Percentiles rank a stretch among this genome's conserved stretches.
Evolutionary conservation across 2,797 vertebrate species (phyloP).

Genomic region (Mormyrus proboscirostris): DNA sequence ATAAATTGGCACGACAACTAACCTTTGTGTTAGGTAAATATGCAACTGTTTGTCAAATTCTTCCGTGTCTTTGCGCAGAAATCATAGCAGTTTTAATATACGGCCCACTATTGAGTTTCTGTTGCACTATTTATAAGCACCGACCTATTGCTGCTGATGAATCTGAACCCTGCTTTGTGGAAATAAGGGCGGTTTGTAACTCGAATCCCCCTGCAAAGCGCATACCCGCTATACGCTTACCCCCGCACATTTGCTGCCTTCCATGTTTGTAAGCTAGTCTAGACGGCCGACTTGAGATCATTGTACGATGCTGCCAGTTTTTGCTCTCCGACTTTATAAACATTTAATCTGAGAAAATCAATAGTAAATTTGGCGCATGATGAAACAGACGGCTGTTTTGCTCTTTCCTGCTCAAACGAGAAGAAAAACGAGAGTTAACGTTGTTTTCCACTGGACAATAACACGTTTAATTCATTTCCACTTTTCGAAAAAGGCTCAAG

Average conservation of each 20-base stretch:
- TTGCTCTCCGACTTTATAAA: not conserved
- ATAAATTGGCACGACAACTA: not conserved
- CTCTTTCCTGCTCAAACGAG: not conserved
- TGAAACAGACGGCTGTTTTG: not conserved
- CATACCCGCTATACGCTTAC: not conserved
- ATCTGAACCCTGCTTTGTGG: not conserved
- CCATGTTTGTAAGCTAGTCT: not conserved
- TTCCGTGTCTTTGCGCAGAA: not conserved
- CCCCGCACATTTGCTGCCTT: conserved; percentile 5
- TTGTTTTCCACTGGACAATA: not conserved
- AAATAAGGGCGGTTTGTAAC: conserved; percentile 9
- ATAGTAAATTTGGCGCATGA: not conserved
- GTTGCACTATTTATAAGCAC: conserved; percentile 21
- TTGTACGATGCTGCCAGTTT: not conserved
- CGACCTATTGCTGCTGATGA: not conserved
- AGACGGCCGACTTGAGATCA: not conserved
- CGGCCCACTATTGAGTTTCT: not conserved
- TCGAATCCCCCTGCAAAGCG: not conserved
- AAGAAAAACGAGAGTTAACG: not conserved
- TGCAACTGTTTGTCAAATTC: not conserved
- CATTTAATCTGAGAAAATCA: conserved; percentile 10
- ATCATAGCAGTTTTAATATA: not conserved
- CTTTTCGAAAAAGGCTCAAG: not conserved
- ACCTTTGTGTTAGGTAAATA: not conserved
- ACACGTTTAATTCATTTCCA: not conserved